Conservation (phyloP, 2,888 invertebrate genomes). For the Empis stercorea region DNA sequence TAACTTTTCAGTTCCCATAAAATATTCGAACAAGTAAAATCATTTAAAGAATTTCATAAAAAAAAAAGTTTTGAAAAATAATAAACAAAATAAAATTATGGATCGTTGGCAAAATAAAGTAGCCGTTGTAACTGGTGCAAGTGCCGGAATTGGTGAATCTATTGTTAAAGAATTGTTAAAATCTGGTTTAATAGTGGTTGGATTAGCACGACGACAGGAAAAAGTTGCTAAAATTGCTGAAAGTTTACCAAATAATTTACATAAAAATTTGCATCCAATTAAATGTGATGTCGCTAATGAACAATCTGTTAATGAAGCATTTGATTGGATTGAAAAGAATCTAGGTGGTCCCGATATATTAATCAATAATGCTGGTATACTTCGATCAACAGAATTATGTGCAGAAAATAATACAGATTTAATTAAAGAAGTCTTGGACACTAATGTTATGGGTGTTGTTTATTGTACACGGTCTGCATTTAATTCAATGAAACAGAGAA, state of each 20-base stretch:
- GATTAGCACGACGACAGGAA: slow-evolving; percentile 39
- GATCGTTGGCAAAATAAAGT: slow-evolving; percentile 48
- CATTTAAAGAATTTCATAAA: no score
- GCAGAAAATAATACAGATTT: slow-evolving; percentile 17
- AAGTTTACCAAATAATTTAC: slow-evolving; percentile 15
- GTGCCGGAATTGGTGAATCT: slow-evolving; percentile 46
- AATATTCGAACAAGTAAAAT: no score
- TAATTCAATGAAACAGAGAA: slow-evolving; percentile 34
- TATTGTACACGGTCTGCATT: slow-evolving; percentile 38
- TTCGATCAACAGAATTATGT: slow-evolving; percentile 5
- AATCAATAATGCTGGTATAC: slow-evolving; percentile 42
- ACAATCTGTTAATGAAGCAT: slow-evolving; percentile 40
- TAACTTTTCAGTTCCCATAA: no score
- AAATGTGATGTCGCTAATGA: slow-evolving; percentile 43
- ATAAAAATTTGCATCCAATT: slow-evolving; percentile 26
- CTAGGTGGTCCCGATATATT: slow-evolving; percentile 44
- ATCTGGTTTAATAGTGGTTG: slow-evolving; percentile 42
- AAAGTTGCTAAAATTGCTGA: slow-evolving; percentile 29
- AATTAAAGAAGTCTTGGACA: slow-evolving; percentile 30
- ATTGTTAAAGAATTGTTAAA: slow-evolving; percentile 35
- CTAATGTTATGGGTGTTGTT: slow-evolving; percentile 37
- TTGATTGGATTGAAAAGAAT: slow-evolving; percentile 37
- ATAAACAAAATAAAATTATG: slow-evolving; percentile 22
- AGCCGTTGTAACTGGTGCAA: slow-evolving; percentile 51
- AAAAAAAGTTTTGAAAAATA: no score